Percentiles rank a stretch among this genome's conserved stretches.
Evolutionary conservation across 2,113 vertebrate species (phyloP).

Genomic region (Accipiter virgatus): DNA sequence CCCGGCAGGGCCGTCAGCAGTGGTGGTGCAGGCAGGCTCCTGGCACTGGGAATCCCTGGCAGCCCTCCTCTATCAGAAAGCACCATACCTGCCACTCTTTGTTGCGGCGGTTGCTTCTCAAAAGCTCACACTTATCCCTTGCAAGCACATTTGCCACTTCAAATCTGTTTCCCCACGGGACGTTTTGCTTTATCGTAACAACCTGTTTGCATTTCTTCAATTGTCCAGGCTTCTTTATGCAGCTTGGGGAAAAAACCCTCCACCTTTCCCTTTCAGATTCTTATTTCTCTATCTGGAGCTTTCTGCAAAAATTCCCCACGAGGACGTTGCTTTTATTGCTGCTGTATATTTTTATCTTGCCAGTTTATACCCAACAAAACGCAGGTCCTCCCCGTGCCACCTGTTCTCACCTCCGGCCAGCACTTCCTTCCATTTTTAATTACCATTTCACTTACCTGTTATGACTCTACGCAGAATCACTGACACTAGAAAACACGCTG

Average conservation of each 20-base stretch:
- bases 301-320: background rate
- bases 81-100: conserved; percentile 17
- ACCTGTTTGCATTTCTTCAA: conserved; percentile 50
- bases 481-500: conserved; percentile 11
- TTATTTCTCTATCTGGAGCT: conserved; percentile 7
- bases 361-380: conserved; percentile 3
- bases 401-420: conserved; percentile 52
- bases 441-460: conserved; percentile 62
- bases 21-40: background rate
- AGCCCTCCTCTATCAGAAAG: conserved; percentile 49
- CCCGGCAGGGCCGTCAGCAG: background rate
- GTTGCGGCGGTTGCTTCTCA: background rate
- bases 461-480: conserved; percentile 50
- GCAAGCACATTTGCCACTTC: conserved; percentile 31
- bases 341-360: conserved; percentile 1
- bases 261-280: background rate
- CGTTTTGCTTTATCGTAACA: conserved; percentile 38
- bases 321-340: background rate
- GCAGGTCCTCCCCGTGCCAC: background rate
- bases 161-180: conserved; percentile 31
- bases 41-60: conserved; percentile 33
- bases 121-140: conserved; percentile 49
- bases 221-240: background rate
- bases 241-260: background rate
- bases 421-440: conserved; percentile 45